Conservation (phyloP, 2,113 vertebrate genomes). For the Cinclus cinclus region DNA sequence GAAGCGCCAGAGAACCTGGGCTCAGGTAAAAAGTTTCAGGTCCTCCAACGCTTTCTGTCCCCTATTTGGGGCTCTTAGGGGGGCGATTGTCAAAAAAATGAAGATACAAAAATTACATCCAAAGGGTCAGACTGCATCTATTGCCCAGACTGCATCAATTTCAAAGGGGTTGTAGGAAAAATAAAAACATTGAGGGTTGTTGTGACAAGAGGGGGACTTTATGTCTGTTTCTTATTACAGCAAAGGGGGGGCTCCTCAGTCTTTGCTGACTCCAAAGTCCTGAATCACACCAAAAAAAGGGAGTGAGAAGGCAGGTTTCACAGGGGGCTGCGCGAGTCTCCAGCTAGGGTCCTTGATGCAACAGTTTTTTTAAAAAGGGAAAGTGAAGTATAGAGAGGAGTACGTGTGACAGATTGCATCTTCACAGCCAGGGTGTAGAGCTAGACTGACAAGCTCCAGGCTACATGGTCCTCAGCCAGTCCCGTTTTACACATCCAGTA, state of each 20-base stretch:
- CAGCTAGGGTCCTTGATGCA: slow-evolving; percentile 75
- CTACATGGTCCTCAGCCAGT: slow-evolving; percentile 53
- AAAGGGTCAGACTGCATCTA: slow-evolving; percentile 84
- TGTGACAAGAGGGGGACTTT: slow-evolving; percentile 73
- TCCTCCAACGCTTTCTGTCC: slow-evolving; percentile 81
- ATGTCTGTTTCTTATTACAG: slow-evolving; percentile 99
- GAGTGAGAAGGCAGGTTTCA: slow-evolving; percentile 85
- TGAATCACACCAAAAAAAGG: slow-evolving; percentile 83
- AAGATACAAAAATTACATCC: slow-evolving; percentile 78
- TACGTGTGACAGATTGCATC: slow-evolving; percentile 44
- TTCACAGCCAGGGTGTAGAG: slow-evolving; percentile 63
- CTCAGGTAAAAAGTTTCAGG: slow-evolving; percentile 83
- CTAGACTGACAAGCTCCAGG: slow-evolving; percentile 53
- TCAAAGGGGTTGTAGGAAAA: slow-evolving; percentile 69
- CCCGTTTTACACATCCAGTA: slow-evolving; percentile 33
- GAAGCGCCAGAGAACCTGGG: slow-evolving; percentile 84
- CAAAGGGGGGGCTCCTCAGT: slow-evolving; percentile 81
- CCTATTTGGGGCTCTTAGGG: slow-evolving; percentile 74
- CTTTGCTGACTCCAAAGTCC: slow-evolving; percentile 84
- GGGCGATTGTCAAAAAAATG: slow-evolving; percentile 79
- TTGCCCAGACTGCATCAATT: slow-evolving; percentile 85
- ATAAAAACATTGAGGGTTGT: slow-evolving; percentile 59
- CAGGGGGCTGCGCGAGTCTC: slow-evolving; percentile 86
- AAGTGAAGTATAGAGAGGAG: slow-evolving; percentile 44
- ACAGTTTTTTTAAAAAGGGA: slow-evolving; percentile 22